phyloP scores from a whole-genome alignment of 2,888 invertebrate genomes.

The Labia minor region DNA sequence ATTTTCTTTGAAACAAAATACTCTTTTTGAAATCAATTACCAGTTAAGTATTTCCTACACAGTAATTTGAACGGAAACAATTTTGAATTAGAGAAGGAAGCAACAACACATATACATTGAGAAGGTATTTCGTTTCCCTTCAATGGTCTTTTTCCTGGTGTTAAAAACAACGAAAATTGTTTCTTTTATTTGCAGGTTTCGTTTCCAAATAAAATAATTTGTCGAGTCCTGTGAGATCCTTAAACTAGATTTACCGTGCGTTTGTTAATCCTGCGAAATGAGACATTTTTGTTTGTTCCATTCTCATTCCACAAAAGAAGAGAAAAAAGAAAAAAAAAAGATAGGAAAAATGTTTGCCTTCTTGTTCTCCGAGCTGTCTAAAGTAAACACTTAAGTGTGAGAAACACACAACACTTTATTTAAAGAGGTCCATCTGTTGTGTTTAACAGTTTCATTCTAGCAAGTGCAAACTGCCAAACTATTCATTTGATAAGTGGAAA shows the following conservation, averaged over 20 bases:
- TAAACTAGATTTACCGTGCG: background rate
- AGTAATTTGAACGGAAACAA: too few relatives aligned
- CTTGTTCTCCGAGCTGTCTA: conserved; percentile 13
- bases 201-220: conserved; percentile 6
- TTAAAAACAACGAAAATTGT: too few relatives aligned
- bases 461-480: conserved; percentile 8
- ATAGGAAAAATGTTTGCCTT: background rate
- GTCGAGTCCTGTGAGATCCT: background rate
- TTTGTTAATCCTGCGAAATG: conserved; percentile 1
- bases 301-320: background rate
- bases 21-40: too few relatives aligned
- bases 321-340: background rate
- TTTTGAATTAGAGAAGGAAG: too few relatives aligned
- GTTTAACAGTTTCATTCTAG: background rate
- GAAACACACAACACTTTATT: conserved; percentile 13
- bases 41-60: too few relatives aligned
- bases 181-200: background rate
- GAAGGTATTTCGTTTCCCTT: too few relatives aligned
- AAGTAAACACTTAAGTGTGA: conserved; percentile 13
- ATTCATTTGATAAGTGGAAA: conserved; percentile 1
- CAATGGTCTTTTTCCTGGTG: too few relatives aligned
- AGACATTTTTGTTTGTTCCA: background rate
- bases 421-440: conserved; percentile 8
- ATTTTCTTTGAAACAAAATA: too few relatives aligned
- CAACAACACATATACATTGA: too few relatives aligned